A percentile compares a stretch with the other conserved stretches of the same genome.
Conservation (phyloP, 2,113 vertebrate genomes). For the Labrus mixtus region DNA sequence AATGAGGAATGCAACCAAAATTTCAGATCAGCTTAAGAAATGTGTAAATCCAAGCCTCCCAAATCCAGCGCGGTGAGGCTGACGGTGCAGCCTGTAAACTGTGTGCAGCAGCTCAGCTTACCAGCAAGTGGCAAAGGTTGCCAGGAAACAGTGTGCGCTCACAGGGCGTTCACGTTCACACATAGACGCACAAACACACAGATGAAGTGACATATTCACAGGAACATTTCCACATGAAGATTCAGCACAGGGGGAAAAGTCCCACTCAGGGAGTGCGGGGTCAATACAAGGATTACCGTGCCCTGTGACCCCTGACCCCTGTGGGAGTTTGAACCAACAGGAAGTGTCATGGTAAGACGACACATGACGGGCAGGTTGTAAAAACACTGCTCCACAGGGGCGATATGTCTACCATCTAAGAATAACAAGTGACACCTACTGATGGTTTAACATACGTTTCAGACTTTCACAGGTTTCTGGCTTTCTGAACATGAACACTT, state of each 20-base stretch:
- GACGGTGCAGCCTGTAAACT: slow-evolving; percentile 36
- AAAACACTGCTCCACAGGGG: slow-evolving; percentile 26
- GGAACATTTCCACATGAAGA: slow-evolving; percentile 13
- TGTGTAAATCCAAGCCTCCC: slow-evolving; percentile 53
- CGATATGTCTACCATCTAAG: neutral
- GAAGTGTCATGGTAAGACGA: slow-evolving; percentile 41
- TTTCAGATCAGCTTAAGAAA: slow-evolving; percentile 45
- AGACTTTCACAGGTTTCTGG: too few relatives aligned
- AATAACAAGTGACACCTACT: neutral
- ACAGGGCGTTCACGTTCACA: slow-evolving; percentile 24
- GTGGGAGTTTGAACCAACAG: slow-evolving; percentile 36
- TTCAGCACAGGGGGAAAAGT: neutral
- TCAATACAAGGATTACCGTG: slow-evolving; percentile 26
- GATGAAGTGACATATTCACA: slow-evolving; percentile 26
- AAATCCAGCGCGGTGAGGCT: slow-evolving; percentile 53
- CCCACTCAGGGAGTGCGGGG: neutral
- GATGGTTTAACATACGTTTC: neutral
- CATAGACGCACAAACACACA: slow-evolving; percentile 34
- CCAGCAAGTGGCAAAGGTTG: slow-evolving; percentile 68
- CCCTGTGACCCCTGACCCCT: slow-evolving; percentile 43
- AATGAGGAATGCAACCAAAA: slow-evolving; percentile 40
- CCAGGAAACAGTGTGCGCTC: slow-evolving; percentile 59
- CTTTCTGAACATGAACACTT: too few relatives aligned
- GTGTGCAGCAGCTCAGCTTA: slow-evolving; percentile 52
- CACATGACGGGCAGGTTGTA: slow-evolving; percentile 32